A percentile compares a stretch with the other conserved stretches of the same genome.
phyloP scores from a whole-genome alignment of 2,888 invertebrate genomes.

The Orchesella flavescens region DNA sequence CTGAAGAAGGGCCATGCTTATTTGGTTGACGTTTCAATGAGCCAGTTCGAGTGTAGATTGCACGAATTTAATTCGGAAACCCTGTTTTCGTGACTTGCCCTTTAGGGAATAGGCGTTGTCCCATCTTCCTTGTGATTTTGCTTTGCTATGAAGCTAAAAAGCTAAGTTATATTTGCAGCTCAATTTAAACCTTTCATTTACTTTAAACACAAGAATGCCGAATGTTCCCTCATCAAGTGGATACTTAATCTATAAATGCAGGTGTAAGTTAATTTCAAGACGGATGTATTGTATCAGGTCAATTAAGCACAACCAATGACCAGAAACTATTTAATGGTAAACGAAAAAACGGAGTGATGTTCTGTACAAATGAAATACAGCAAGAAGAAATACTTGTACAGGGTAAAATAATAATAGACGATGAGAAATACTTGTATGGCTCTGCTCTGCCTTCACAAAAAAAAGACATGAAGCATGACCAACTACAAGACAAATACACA shows the following conservation, averaged over 20 bases:
- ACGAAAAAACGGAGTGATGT: constrained; percentile 15
- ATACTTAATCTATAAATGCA: neutral
- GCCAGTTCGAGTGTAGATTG: neutral
- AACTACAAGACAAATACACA: neutral
- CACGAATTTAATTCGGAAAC: constrained; percentile 71
- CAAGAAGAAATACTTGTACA: too few species aligned
- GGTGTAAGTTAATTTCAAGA: constrained; percentile 14
- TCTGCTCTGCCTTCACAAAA: neutral
- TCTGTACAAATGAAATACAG: too few species aligned
- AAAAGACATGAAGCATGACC: neutral
- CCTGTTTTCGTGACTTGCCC: constrained; percentile 70
- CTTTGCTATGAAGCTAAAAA: too few species aligned
- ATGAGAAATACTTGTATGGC: neutral
- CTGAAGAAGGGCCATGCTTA: too few species aligned
- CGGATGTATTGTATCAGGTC: constrained; percentile 35
- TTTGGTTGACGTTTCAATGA: constrained; percentile 38
- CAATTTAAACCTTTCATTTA: too few species aligned
- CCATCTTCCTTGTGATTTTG: constrained; percentile 1
- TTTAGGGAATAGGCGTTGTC: constrained; percentile 70
- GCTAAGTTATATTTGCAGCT: too few species aligned
- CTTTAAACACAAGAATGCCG: too few species aligned
- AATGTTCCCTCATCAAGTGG: neutral
- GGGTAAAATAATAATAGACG: neutral
- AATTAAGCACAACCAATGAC: constrained; percentile 35
- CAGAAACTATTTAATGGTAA: neutral